Conservation (phyloP, 2,888 invertebrate species). For the Drosophila mayaguana region DNA sequence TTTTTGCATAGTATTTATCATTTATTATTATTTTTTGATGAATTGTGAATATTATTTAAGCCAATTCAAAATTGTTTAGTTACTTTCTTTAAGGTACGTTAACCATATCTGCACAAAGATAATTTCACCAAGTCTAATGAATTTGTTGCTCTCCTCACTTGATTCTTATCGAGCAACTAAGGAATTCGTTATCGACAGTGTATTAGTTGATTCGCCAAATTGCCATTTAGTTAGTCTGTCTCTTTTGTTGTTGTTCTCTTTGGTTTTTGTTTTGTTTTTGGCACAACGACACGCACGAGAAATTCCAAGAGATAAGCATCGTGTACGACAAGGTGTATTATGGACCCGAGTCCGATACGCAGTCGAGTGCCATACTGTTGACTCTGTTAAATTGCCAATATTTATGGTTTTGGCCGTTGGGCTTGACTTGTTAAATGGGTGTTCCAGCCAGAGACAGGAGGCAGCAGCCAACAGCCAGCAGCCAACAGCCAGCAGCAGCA, state of each 20-base stretch:
- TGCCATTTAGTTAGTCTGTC: background rate
- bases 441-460: conserved; percentile 66
- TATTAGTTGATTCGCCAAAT: conserved; percentile 10
- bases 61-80: no score
- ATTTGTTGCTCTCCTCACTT: background rate
- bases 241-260: conserved; percentile 40
- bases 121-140: no score
- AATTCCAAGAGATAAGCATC: conserved; percentile 84
- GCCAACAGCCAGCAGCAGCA: background rate
- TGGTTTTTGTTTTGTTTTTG: conserved; percentile 59
- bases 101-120: background rate
- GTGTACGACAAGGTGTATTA: conserved; percentile 86
- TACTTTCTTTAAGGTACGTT: no score
- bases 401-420: conserved; percentile 85
- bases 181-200: background rate
- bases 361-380: conserved; percentile 80
- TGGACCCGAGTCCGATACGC: conserved; percentile 69
- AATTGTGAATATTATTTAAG: no score
- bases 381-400: conserved; percentile 82
- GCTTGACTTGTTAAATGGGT: conserved; percentile 85
- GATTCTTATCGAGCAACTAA: background rate
- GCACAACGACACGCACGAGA: conserved; percentile 81
- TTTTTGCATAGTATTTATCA: no score
- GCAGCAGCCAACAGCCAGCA: conserved; percentile 24
- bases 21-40: no score